These are phyloP conservation scores for Nemopilema nomurai DNA, from an alignment of 30 jellyfish, hydroid and myxozoan genomes.

Conservation along the genomic window DNA sequence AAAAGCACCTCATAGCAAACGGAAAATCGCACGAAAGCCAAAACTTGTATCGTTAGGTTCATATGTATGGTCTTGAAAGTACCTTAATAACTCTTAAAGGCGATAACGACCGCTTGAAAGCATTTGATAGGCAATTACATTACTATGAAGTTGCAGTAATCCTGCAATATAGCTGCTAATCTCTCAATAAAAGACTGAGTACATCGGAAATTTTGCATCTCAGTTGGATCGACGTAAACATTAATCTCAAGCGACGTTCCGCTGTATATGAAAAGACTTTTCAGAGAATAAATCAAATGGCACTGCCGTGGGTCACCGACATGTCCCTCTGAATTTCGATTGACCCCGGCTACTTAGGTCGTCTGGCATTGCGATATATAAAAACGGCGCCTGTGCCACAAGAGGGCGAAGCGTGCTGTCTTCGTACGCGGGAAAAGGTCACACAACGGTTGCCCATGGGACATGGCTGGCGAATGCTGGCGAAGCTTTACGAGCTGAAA, in stretches of 20 bases:
- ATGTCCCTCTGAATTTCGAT: neutral
- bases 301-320: neutral
- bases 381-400: constrained; percentile 23
- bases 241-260: neutral
- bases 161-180: neutral
- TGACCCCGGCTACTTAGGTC: neutral
- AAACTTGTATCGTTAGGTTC: too few species aligned
- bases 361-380: neutral
- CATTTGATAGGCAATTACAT: neutral
- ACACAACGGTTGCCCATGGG: neutral
- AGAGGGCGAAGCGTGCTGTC: constrained; percentile 13
- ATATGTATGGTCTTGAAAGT: too few species aligned
- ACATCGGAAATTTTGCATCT: neutral
- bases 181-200: neutral
- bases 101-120: neutral
- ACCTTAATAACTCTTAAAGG: neutral
- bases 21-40: too few species aligned
- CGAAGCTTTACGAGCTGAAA: constrained; percentile 3
- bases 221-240: neutral
- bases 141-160: neutral
- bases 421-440: constrained; percentile 5
- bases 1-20: too few species aligned
- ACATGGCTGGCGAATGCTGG: neutral
- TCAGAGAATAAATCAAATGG: neutral
- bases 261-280: neutral